These are phyloP conservation scores for Colinus virginianus DNA, from an alignment of 2,113 vertebrate species.

Conservation along the genomic window DNA sequence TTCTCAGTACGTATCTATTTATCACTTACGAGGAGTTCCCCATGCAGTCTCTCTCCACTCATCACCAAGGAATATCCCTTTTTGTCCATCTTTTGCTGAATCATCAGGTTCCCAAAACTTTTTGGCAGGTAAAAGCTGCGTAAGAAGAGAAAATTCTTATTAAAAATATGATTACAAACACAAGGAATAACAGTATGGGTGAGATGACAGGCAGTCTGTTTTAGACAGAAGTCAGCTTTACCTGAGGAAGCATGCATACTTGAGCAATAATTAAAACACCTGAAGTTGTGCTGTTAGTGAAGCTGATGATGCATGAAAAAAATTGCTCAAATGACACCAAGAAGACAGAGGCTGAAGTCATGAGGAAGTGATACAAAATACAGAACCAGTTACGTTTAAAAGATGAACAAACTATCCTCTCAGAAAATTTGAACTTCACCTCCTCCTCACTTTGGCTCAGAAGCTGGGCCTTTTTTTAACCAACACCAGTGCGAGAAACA, in stretches of 20 bases:
- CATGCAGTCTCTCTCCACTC: conserved; percentile 98
- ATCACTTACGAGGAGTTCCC: conserved; percentile 94
- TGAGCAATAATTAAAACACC: background rate
- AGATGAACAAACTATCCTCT: background rate
- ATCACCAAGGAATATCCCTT: conserved; percentile 97
- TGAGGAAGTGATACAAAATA: background rate
- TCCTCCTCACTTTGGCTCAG: background rate
- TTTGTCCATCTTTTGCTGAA: conserved; percentile 96
- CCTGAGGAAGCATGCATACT: background rate
- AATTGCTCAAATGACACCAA: background rate
- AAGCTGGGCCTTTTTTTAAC: background rate
- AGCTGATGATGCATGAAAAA: background rate
- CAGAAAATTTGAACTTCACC: background rate
- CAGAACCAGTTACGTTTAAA: background rate
- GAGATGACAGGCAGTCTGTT: background rate
- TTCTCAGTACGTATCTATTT: background rate
- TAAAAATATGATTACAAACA: conserved; percentile 12
- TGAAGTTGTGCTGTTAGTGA: background rate
- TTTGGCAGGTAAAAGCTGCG: conserved; percentile 95
- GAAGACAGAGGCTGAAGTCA: background rate
- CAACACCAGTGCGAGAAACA: background rate
- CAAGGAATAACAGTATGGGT: background rate
- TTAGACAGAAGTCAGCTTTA: background rate
- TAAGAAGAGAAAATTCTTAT: conserved; percentile 4
- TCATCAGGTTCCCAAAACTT: conserved; percentile 99